Base-by-base conservation (phyloP, 2,113 vertebrate genomes). In the Rattus rattus region DNA sequence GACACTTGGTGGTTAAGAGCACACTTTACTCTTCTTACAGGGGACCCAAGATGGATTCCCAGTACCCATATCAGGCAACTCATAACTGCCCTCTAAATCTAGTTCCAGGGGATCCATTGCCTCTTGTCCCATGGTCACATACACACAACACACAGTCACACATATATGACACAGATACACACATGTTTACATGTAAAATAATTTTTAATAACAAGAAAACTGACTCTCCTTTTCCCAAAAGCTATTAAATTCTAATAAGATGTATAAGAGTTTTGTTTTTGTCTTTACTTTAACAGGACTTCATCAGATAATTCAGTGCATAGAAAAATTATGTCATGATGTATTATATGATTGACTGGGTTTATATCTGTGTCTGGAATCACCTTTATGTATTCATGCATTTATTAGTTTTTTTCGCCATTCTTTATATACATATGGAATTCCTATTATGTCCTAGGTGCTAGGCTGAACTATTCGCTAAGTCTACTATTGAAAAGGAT, bases 341-440 rank as follows among this genome's bases (percentile, higher is more conserved):
- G 72, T 26, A 17, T 67, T 89, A n/a, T 43, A 61, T 94, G 61
- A 92, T 43, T 89, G 11, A 65, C 19, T 26, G 54, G 30, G 36
- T 93, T 97, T 91, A 79, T 65, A 80, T 91, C 52, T 70, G 26
- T 6, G 24, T 61, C 94, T 93, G 16, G 56, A 88, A 89, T 36
- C 19, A 89, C 20, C 2, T 91, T 95, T 75, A 88, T 61, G 75
- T 85, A 39, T 85, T 19, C 17, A 88, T 39, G 80, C 26, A 85
- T 91, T 30, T 87, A 56, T 92, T 88, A 67, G 20, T 95, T 88
- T 94, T 0, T 10, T 83, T 30, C 43, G 67, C 90, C n/a, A 88
- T 88, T 85, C 39, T 81, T 11, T 10, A 77, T 86, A 28, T 81
- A 89, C 75, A 72, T 75, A 70, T 88, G 90, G 36, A 70, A 6